phyloP scores from a whole-genome alignment of 2,888 invertebrate genomes.

The Clostera curtula region DNA sequence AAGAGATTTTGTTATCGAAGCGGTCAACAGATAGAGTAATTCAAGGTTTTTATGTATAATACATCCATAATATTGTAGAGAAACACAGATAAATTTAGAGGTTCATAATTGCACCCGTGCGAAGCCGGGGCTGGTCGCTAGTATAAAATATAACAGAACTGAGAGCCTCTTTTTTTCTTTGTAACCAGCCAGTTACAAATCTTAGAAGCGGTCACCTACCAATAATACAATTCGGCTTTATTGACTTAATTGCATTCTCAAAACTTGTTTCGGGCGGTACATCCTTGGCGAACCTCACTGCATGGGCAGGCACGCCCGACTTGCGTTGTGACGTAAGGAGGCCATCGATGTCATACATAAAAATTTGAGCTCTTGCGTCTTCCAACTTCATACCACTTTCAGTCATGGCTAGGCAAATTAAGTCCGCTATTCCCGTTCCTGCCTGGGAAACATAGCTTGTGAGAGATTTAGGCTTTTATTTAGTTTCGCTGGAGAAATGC shows the following conservation, averaged over 20 bases:
- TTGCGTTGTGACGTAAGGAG: constrained; percentile 79
- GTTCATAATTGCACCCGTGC: no score
- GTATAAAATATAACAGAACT: no score
- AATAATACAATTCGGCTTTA: constrained; percentile 88
- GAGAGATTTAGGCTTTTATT: no score
- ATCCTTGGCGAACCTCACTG: constrained; percentile 80
- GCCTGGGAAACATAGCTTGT: constrained; percentile 71
- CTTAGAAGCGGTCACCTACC: constrained; percentile 70
- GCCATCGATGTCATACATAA: constrained; percentile 94
- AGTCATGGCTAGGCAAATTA: constrained; percentile 89
- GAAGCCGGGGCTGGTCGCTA: no score
- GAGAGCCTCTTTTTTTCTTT: no score
- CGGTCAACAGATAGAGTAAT: no score
- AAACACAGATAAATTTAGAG: no score
- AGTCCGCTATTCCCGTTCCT: constrained; percentile 90
- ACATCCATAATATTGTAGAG: no score
- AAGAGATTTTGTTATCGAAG: no score
- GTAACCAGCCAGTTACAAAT: no score
- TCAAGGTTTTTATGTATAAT: no score
- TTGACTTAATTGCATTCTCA: constrained; percentile 79
- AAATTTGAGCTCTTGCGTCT: constrained; percentile 87
- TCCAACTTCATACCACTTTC: constrained; percentile 64
- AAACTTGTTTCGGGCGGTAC: constrained; percentile 83
- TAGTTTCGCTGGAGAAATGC: no score
- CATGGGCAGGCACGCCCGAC: constrained; percentile 77